Conservation (phyloP, 2,888 invertebrate genomes). For the Drosophila atripex region DNA sequence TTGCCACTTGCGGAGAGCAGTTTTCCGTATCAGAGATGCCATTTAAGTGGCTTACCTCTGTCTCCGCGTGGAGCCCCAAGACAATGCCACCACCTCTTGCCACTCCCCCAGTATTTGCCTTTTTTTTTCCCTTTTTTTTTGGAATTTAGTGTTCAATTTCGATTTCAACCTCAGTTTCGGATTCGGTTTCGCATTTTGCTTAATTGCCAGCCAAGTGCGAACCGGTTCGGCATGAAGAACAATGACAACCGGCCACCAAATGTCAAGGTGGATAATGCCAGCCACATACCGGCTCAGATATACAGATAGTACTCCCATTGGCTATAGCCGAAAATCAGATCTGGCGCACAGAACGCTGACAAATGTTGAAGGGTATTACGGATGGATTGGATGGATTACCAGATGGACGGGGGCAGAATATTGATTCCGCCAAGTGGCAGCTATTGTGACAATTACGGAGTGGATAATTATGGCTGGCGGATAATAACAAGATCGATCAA, state of each 20-base stretch:
- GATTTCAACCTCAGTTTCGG: constrained; percentile 9
- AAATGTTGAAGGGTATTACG: constrained; percentile 36
- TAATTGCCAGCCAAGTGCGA: constrained; percentile 60
- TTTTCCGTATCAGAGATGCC: constrained; percentile 37
- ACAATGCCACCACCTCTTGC: constrained; percentile 20
- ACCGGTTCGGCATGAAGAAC: constrained; percentile 54
- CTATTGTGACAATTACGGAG: constrained; percentile 17
- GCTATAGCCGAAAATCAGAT: constrained; percentile 24
- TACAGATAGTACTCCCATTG: not conserved
- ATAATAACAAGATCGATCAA: constrained; percentile 17
- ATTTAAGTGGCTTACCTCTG: constrained; percentile 28
- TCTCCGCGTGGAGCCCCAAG: constrained; percentile 20
- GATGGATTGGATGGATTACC: constrained; percentile 21
- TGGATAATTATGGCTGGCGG: not conserved
- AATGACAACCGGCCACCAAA: constrained; percentile 53
- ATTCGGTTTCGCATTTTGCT: constrained; percentile 28
- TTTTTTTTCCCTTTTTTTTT: no score
- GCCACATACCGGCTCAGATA: not conserved
- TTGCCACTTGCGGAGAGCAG: constrained; percentile 28
- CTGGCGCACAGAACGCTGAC: constrained; percentile 41
- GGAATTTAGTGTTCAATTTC: constrained; percentile 9
- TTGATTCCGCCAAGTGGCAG: not conserved
- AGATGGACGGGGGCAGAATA: not conserved
- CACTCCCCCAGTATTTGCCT: constrained; percentile 9
- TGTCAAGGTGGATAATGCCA: constrained; percentile 58